Conservation (phyloP, 2,888 invertebrate genomes). For the Cremastinae sp. region DNA sequence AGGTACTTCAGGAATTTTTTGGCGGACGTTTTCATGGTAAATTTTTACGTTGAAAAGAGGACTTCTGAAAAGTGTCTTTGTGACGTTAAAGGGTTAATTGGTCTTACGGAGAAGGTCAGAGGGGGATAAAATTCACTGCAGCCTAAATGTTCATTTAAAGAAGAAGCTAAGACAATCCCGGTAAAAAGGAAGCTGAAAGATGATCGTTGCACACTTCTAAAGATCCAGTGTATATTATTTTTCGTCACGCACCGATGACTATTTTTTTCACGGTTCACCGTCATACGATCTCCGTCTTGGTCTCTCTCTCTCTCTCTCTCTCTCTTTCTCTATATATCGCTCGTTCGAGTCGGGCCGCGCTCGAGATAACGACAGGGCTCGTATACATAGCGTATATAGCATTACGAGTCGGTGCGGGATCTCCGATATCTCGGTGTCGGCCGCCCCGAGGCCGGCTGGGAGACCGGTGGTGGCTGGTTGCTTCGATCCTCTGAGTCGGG, state of each 20-base stretch:
- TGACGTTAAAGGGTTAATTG: no score
- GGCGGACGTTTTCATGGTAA: no score
- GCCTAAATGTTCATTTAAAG: no score
- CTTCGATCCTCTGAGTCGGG: slow-evolving; percentile 44
- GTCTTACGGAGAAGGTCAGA: no score
- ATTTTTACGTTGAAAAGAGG: no score
- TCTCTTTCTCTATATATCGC: slow-evolving; percentile 26
- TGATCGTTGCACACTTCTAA: slow-evolving; percentile 14
- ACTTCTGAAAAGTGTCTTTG: no score
- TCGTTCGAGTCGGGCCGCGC: slow-evolving; percentile 41
- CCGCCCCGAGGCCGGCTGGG: slow-evolving; percentile 60
- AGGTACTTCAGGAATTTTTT: no score
- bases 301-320: background rate
- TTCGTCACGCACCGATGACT: slow-evolving; percentile 71
- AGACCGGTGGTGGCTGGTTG: slow-evolving; percentile 55
- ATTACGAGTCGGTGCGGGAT: slow-evolving; percentile 59
- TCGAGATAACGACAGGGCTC: slow-evolving; percentile 54
- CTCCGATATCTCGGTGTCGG: slow-evolving; percentile 68
- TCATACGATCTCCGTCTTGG: slow-evolving; percentile 37
- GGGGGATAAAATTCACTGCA: no score
- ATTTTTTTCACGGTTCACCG: slow-evolving; percentile 77
- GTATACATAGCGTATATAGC: slow-evolving; percentile 39
- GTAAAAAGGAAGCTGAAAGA: background rate
- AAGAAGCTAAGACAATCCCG: no score
- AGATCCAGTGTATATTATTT: slow-evolving; percentile 64